Base-by-base conservation (phyloP, 1,140 invertebrate species). In the Drosophila elegans region DNA sequence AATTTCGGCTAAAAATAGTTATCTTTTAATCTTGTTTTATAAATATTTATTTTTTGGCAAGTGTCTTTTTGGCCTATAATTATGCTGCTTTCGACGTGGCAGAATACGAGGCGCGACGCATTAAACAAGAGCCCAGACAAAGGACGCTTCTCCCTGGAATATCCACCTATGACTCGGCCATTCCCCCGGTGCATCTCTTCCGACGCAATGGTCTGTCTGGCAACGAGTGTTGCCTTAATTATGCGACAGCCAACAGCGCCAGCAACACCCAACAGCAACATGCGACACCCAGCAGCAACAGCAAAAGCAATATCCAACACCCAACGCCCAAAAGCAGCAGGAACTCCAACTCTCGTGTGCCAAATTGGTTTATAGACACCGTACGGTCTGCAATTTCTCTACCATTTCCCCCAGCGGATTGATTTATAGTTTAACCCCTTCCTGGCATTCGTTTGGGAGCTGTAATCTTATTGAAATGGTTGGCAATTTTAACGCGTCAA, bases 41-140 rank as follows among this genome's bases (percentile, higher is more conserved):
- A 32, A 44, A 21, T 12, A 6, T 12, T 42, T 64, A 27, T 41
- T 53, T 53, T 60, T 13, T 25, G 10, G 5, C 6, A 27, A 38
- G 74, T 46, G 41, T 45, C 36, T n/a, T 38, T 61, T 12, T 48
- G 57, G 52, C 45, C 66, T 80, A 63, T 84, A 80, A 84, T 84
- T 80, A 80, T 84, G 72, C 78, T 66, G 82, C 80, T 67, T 73
- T 60, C 60, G 46, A 79, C 72, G 75, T 72, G 57, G 54, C 79
- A 78, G 60, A 78, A 68, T 56, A 34, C 67, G 34, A 77, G 67
- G 62, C 57, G 79, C 67, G 41, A 74, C 60, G 55, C 64, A 83
- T 78, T 64, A 75, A 83, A 66, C 71, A 83, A 54, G 61, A 39
- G 53, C 55, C 76, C 67, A 76, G 72, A 76, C 80, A 84, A 71